These are phyloP conservation scores for Megaleporinus macrocephalus DNA, from an alignment of 2,113 vertebrate genomes.

Conservation along the genomic window DNA sequence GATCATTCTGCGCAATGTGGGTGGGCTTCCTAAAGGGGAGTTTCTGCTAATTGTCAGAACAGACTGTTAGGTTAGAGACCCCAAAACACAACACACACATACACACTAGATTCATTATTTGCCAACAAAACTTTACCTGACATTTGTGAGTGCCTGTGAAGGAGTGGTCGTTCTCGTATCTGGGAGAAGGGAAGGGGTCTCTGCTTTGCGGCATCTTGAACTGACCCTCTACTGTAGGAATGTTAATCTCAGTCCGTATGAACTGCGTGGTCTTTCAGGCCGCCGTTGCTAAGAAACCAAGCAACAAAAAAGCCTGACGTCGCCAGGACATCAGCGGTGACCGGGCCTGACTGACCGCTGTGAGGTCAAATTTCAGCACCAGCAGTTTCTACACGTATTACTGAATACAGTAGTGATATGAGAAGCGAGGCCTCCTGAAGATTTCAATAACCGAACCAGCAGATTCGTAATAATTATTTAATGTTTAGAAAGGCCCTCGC, in stretches of 20 bases:
- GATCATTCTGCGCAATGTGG: conserved; percentile 76
- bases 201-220: conserved; percentile 68
- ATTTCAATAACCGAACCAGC: too few species aligned
- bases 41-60: conserved; percentile 66
- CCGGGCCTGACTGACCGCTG: neutral
- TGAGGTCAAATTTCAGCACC: neutral
- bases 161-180: conserved; percentile 68
- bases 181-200: conserved; percentile 71
- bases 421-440: too few species aligned
- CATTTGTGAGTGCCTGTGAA: conserved; percentile 60
- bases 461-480: too few species aligned
- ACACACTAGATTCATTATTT: too few species aligned
- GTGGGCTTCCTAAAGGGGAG: conserved; percentile 57
- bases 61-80: neutral
- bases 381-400: too few species aligned
- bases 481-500: too few species aligned
- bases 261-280: neutral
- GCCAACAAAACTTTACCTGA: conserved; percentile 66
- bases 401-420: too few species aligned
- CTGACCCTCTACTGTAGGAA: too few species aligned
- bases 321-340: neutral
- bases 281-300: conserved; percentile 72
- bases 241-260: neutral
- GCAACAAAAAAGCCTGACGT: neutral
- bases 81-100: too few species aligned